Conservation (phyloP, 2,113 vertebrate genomes). For the Pteruthius melanotis region DNA sequence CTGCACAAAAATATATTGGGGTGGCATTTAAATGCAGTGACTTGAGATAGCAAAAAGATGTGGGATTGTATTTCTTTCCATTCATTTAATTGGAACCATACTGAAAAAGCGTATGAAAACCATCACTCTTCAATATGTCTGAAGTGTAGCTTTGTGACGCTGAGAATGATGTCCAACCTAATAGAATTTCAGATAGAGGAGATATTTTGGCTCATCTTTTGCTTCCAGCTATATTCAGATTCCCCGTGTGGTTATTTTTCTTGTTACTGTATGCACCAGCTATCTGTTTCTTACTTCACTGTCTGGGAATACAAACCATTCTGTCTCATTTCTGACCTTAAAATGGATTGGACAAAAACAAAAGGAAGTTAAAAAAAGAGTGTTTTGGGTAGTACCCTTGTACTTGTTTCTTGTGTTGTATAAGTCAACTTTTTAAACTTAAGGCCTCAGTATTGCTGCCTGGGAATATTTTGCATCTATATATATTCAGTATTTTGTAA, state of each 20-base stretch:
- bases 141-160: background rate
- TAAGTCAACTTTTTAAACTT: background rate
- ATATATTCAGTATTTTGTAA: background rate
- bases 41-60: conserved; percentile 39
- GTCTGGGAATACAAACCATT: conserved; percentile 47
- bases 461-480: background rate
- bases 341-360: conserved; percentile 9
- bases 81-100: conserved; percentile 54
- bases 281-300: conserved; percentile 53
- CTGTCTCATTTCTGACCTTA: conserved; percentile 44
- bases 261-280: conserved; percentile 23
- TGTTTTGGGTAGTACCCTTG: background rate
- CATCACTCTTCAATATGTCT: conserved; percentile 7
- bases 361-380: background rate
- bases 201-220: conserved; percentile 44
- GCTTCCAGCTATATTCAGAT: conserved; percentile 22
- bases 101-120: conserved; percentile 21
- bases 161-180: conserved; percentile 16
- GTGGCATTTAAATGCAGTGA: conserved; percentile 9
- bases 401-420: background rate
- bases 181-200: conserved; percentile 40
- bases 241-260: conserved; percentile 25
- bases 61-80: conserved; percentile 46
- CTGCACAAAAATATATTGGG: conserved; percentile 11
- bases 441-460: background rate